Percentiles rank a stretch among this genome's conserved stretches.
phyloP scores from a whole-genome alignment of 2,797 vertebrate species.

The Phaenicophaeus curvirostris region DNA sequence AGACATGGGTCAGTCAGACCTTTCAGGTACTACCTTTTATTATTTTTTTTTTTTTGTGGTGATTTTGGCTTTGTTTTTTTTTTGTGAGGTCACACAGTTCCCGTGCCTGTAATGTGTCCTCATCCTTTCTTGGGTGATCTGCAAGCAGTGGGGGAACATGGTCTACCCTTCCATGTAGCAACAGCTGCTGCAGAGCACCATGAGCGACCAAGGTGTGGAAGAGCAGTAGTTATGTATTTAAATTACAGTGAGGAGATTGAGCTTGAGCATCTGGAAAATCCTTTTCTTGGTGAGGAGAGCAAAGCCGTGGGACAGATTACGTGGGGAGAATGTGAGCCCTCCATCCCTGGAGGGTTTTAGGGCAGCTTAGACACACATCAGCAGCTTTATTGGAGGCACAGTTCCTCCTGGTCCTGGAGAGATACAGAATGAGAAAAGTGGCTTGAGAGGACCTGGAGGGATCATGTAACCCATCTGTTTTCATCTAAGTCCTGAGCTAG shows the following conservation, averaged over 20 bases:
- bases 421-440: neutral
- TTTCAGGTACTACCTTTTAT: too few relatives aligned
- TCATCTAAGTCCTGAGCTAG: neutral
- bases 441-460: neutral
- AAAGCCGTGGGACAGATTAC: neutral
- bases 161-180: neutral
- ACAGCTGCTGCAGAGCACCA: neutral
- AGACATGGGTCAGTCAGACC: neutral
- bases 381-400: neutral
- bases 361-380: neutral
- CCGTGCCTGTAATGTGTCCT: neutral
- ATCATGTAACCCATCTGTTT: neutral
- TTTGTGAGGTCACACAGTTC: neutral
- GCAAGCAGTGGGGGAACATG: neutral
- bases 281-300: neutral
- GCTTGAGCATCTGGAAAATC: neutral
- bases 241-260: neutral
- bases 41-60: too few relatives aligned
- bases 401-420: neutral
- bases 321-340: neutral
- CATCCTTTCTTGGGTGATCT: neutral
- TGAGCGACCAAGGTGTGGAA: accelerated
- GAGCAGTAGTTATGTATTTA: neutral
- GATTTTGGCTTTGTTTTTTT: too few relatives aligned
- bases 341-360: neutral